Evolutionary conservation across 2,113 vertebrate species (phyloP), one percentile per base, ranked within the genome.

Genomic region (Nycticebus coucang): DNA sequence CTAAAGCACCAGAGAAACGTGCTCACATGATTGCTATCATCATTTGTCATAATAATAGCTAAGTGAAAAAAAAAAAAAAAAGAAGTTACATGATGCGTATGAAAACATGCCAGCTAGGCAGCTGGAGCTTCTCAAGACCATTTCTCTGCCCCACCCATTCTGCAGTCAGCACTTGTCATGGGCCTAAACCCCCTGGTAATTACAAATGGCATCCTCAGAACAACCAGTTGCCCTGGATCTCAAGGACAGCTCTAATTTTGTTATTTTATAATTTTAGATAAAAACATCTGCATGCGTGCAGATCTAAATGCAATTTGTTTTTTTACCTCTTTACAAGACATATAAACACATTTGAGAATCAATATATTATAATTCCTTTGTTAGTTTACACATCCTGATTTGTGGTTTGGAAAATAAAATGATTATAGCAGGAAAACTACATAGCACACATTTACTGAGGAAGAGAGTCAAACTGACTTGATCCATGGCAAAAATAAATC

Each of bases 21-120:
- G 41, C 57, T 69, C 72, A 21, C 7, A 1, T n/a, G 19, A 80
- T 4, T 14, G 50, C 0, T 3, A 74, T 7, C 15, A 71, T 88
- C 69, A 87, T 30, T 18, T 41, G 33, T 41, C 71, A 68, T 18
- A 86, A 77, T 13, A 60, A 33, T 3, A 78, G 82, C 14, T 21
- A 19, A 59, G 57, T 3, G 37, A 86, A 57, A 15, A 60, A 19
- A 37, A 17, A 37, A 17, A 41, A 15, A 60, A 12, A 41, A 21
- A 62, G 60, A 53, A 55, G 10, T 22, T 1, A 22, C 0, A 0
- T 2, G 7, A 11, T 26, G 24, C 9, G 4, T 2, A 1, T 0
- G 8, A 35, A 89, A 59, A 88, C 24, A 21, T 0, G 7, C n/a
- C 80, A 28, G 64, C 35, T 4, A 15, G 3, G 35, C 7, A 33